Conservation (phyloP, 2,888 invertebrate genomes). For the Dryobotodes eremita region DNA sequence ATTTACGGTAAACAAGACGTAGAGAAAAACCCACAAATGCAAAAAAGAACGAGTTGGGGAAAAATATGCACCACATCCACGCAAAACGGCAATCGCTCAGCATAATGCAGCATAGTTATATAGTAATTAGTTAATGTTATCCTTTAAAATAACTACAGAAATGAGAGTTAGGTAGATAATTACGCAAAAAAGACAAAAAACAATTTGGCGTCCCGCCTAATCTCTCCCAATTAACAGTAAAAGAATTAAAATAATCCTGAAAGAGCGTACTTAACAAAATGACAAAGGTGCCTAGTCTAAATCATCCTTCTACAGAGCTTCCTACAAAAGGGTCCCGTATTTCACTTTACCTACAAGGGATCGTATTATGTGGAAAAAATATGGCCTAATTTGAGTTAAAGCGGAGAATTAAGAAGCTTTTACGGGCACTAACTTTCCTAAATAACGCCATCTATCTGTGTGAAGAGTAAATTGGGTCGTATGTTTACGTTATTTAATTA, state of each 20-base stretch:
- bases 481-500: constrained; percentile 49
- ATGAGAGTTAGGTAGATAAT: not conserved
- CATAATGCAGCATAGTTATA: too few relatives aligned
- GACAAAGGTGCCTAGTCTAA: constrained; percentile 18
- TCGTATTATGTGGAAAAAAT: constrained; percentile 59
- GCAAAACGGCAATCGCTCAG: too few relatives aligned
- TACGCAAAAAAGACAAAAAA: not conserved
- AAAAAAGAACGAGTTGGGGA: too few relatives aligned
- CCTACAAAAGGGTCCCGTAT: constrained; percentile 47
- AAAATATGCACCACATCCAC: too few relatives aligned
- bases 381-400: constrained; percentile 60
- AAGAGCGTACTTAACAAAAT: constrained; percentile 16
- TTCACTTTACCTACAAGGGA: constrained; percentile 54
- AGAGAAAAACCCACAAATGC: too few relatives aligned
- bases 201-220: not conserved
- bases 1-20: too few relatives aligned
- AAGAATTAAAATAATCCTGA: constrained; percentile 12
- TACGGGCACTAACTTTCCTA: constrained; percentile 53
- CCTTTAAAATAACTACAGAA: not conserved
- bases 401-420: constrained; percentile 52
- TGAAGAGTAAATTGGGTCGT: constrained; percentile 40
- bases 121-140: too few relatives aligned
- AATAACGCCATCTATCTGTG: constrained; percentile 57
- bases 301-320: constrained; percentile 20
- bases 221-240: constrained; percentile 7